Conservation (phyloP, 1,140 invertebrate species). For the Drosophila nikananu region DNA sequence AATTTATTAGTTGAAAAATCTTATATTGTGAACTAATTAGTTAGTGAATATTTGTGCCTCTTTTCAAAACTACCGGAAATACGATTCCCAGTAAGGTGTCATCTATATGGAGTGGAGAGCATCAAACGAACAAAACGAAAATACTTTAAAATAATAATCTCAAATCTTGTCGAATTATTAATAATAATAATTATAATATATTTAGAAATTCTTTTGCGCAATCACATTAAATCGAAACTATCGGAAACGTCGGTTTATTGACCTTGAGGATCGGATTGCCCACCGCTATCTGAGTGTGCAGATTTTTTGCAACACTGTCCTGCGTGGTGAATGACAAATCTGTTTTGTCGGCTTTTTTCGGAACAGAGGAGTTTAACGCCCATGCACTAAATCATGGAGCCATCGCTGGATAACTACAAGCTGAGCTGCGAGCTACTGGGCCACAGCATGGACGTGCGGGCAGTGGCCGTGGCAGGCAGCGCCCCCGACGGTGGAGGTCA, state of each 20-base stretch:
- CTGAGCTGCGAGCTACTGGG: constrained; percentile 91
- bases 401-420: constrained; percentile 88
- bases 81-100: background rate
- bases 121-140: background rate
- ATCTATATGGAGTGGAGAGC: too few relatives aligned
- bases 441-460: constrained; percentile 94
- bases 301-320: constrained; percentile 29
- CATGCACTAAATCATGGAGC: constrained; percentile 48
- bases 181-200: too few relatives aligned
- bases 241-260: constrained; percentile 7
- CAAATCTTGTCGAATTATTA: too few relatives aligned
- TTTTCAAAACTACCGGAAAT: background rate
- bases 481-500: constrained; percentile 89
- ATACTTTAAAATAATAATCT: background rate
- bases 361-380: constrained; percentile 1
- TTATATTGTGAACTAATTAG: background rate
- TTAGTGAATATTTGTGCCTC: background rate
- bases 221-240: background rate
- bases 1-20: too few relatives aligned
- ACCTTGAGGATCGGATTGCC: background rate
- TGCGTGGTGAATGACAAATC: constrained; percentile 23
- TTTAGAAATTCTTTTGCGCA: background rate
- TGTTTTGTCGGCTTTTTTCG: constrained; percentile 4
- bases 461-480: constrained; percentile 88
- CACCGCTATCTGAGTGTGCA: constrained; percentile 43